Conservation (phyloP, 1,140 invertebrate species). For the Aphaenogaster rudis region DNA sequence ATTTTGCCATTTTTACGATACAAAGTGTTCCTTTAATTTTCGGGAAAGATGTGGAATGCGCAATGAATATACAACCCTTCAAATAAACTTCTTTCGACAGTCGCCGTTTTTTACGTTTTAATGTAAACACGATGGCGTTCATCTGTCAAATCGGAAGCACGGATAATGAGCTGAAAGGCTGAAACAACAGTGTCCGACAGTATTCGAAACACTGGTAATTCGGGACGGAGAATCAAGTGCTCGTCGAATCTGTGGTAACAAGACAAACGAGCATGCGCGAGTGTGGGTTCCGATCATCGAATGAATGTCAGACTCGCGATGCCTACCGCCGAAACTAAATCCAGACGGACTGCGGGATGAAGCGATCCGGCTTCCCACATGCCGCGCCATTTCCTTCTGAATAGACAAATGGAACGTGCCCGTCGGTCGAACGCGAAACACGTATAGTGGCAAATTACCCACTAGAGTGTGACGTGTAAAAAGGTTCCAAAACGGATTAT, state of each 20-base stretch:
- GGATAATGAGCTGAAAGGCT: slow-evolving; percentile 32
- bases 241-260: slow-evolving; percentile 58
- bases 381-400: slow-evolving; percentile 34
- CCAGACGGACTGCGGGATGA: slow-evolving; percentile 47
- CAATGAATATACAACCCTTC: not conserved
- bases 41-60: not conserved
- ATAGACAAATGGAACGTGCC: slow-evolving; percentile 32
- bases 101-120: not conserved
- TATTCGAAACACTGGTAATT: slow-evolving; percentile 50
- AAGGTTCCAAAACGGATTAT: not conserved
- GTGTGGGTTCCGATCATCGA: slow-evolving; percentile 40
- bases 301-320: slow-evolving; percentile 45
- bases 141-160: slow-evolving; percentile 28
- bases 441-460: slow-evolving; percentile 4
- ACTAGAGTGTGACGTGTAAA: not conserved
- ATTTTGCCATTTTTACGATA: not conserved
- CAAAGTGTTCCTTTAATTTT: not conserved
- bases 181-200: slow-evolving; percentile 49
- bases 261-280: slow-evolving; percentile 44
- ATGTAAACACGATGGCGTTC: not conserved
- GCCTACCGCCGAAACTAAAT: slow-evolving; percentile 50
- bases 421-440: slow-evolving; percentile 14
- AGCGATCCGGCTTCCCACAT: slow-evolving; percentile 27
- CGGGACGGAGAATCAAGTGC: slow-evolving; percentile 40
- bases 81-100: not conserved